Conservation (phyloP, 2,888 invertebrate species). For the Odontocolon sp. region DNA sequence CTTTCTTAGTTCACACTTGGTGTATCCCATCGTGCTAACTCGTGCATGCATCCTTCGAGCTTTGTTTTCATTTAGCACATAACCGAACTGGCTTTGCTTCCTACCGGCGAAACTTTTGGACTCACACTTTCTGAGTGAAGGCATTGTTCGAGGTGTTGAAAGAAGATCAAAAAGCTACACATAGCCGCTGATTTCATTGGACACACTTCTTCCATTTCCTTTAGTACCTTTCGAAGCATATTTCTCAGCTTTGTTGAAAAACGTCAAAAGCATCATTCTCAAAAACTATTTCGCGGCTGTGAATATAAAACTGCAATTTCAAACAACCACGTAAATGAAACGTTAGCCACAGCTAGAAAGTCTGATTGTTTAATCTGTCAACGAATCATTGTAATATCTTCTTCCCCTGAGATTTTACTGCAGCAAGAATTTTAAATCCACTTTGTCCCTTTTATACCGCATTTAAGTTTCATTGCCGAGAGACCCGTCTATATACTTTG, state of each 20-base stretch:
- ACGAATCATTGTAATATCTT: constrained; percentile 2
- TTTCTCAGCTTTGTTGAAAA: neutral
- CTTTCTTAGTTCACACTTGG: neutral
- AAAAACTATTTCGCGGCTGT: constrained; percentile 17
- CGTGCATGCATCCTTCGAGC: constrained; percentile 35
- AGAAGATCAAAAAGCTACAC: neutral
- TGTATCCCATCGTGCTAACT: neutral
- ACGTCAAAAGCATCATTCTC: neutral
- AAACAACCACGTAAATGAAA: neutral
- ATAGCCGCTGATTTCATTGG: neutral
- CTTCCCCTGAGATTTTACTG: constrained; percentile 1
- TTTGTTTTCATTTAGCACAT: constrained; percentile 71
- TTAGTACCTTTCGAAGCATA: neutral
- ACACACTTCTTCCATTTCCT: neutral
- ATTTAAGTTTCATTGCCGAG: constrained; percentile 37
- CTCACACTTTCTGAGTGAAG: constrained; percentile 52
- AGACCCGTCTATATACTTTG: constrained; percentile 49
- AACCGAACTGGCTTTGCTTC: neutral
- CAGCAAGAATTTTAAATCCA: constrained; percentile 25
- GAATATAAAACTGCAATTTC: neutral
- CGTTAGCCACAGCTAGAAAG: neutral
- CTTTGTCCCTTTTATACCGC: constrained; percentile 39
- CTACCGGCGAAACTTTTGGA: constrained; percentile 45
- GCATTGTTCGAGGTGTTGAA: constrained; percentile 44
- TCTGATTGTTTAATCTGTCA: constrained; percentile 4